Evolutionary conservation across 2,797 vertebrate species (phyloP).

Genomic region (Hydrophis major): DNA sequence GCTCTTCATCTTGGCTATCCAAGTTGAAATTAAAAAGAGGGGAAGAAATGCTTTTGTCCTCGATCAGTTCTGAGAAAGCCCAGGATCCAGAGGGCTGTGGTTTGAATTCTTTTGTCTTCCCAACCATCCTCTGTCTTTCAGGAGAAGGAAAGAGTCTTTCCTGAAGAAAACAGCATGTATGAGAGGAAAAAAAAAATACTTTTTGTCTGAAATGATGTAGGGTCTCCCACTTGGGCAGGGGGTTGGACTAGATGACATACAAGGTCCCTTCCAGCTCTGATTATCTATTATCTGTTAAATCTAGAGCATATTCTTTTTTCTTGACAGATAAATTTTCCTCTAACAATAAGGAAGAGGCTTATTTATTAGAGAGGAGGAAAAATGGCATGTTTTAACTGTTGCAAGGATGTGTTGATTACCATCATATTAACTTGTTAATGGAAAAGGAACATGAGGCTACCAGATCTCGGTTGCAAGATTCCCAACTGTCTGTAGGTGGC

Average conservation of each 20-base stretch:
- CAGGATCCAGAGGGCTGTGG: neutral
- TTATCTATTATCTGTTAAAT: neutral
- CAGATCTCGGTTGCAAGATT: neutral
- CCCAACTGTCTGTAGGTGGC: neutral
- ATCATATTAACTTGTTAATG: neutral
- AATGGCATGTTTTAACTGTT: neutral
- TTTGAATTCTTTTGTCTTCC: neutral
- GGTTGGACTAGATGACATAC: no score
- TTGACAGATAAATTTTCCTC: neutral
- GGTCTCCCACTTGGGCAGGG: no score
- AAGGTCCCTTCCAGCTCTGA: no score
- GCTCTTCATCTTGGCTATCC: neutral
- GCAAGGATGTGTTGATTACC: neutral
- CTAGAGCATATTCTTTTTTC: neutral
- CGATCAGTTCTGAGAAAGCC: neutral
- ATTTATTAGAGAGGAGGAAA: neutral
- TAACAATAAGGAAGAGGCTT: neutral
- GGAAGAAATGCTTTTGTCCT: neutral
- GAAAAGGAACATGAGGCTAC: neutral
- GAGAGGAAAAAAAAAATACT: neutral
- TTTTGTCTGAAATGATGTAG: no score
- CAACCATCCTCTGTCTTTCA: neutral
- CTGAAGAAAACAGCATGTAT: neutral
- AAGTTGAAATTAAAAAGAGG: neutral
- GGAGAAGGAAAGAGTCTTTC: neutral